Evolutionary conservation across 1,140 invertebrate species (phyloP), one percentile per base, ranked within the genome.

Genomic region (Drosophila saltans): DNA sequence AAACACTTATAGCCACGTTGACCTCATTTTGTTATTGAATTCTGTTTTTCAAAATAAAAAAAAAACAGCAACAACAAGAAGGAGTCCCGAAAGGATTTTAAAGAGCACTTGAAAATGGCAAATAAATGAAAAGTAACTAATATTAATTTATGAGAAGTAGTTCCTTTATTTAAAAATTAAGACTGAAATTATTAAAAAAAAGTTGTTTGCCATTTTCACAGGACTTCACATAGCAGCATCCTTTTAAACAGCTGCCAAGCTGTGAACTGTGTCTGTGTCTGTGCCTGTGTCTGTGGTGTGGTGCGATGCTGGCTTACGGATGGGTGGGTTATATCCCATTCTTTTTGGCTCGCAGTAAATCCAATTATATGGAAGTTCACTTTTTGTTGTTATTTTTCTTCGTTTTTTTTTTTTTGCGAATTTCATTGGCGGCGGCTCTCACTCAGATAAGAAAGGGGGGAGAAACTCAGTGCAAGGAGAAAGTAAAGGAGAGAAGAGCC

Each of bases 301-400:
- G 16, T 16, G 16, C 16, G 16, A 16, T 16, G 45, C 16, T 48
- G 45, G 45, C 45, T 52, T 52, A 26, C 45, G 45, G 9, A 26
- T 52, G 45, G 45, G 45, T 52, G 45, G 45, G 45, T 52, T 52
- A 52, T 52, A 52, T 24, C 8, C 45, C 21, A 52, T 52, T 52
- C 45, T 26, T 36, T 24, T 24, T 16, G 16, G 45, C 62, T 68
- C 55, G 58, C 71, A 67, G 45, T 40, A 45, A 72, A 57, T 74
- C 48, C 73, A 75, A 75, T 75, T 75, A 75, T 69, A 66, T 66
- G 58, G 43, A 62, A 73, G 66, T 30, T 52, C 45, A 24, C 58
- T 56, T 75, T 71, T 73, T 56, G 59, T 40, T 40, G 57, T 39
- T 45, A 40, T 66, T 58, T 28, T 75, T 73, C 41, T 24, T 16